Base-by-base conservation (phyloP, 2,113 vertebrate species). In the Brachionichthys hirsutus region DNA sequence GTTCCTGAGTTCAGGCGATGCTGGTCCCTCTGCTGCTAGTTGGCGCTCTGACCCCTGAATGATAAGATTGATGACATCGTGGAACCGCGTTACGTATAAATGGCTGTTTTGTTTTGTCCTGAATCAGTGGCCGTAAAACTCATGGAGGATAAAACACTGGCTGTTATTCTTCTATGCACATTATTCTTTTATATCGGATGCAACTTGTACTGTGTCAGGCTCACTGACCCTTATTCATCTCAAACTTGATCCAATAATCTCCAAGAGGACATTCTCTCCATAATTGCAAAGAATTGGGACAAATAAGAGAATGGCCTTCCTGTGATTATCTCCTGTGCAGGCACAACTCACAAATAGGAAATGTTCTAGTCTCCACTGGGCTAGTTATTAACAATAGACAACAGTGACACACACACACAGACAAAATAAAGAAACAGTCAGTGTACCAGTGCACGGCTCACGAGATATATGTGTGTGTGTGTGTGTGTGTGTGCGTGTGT, bases 291-390 rank as follows among this genome's bases (percentile, higher is more conserved):
- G 66, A 69, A 68, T 41, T 54, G 67, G 60, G 52, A 20, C 45
- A 49, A 77, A 82, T 76, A 70, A 82, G 74, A 72, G 80, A 80
- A 62, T 59, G 66, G 62, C 57, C 47, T 77, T 72, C 74, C 74
- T 70, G n/a, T 55, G 65, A 30, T 4, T 30, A 30, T 84, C 64
- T 75, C 49, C 55, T 52, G 40, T 15, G 73, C 54, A 40, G 47
- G 42, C 58, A 18, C 30, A 34, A 35, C 34, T 49, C 51, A 62
- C 47, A 53, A 44, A 63, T n/a, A n/a, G 51, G 60, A 74, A 62
- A 58, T 60, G 49, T 42, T 47, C 62, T 19, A 9, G 35, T 62
- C 62, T 53, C 50, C 50, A 7, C 50, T 22, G 30, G 19, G 50
- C 54, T 44, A 36, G 67, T 75, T 56, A 62, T 71, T 69, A 60